A percentile compares a stretch with the other conserved stretches of the same genome.
phyloP scores from a whole-genome alignment of 2,113 vertebrate genomes.

The Ciconia maguari region DNA sequence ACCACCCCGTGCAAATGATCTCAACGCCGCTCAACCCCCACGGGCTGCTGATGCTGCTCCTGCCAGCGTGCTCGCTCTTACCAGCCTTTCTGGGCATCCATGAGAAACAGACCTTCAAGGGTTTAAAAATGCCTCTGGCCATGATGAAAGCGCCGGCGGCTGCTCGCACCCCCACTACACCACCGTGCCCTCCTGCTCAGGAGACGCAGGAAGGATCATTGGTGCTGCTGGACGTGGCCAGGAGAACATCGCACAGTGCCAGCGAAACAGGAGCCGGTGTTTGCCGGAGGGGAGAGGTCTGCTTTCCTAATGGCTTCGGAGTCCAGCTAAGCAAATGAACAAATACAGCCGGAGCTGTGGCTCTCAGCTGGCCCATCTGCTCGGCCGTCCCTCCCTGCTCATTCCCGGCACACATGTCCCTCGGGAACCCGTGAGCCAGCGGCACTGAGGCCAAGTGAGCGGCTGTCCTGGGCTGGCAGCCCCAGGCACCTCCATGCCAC shows the following conservation, averaged over 20 bases:
- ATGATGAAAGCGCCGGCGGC: fast-evolving
- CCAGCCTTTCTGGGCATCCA: not conserved
- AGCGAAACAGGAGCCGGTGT: not conserved
- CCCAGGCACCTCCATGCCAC: not conserved
- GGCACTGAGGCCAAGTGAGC: fast-evolving
- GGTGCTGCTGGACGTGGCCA: fast-evolving
- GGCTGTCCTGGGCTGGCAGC: not conserved
- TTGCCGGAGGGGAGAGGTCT: not conserved
- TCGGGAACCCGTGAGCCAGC: fast-evolving
- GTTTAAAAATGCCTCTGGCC: not conserved
- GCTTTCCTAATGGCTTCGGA: not conserved
- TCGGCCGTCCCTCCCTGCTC: fast-evolving
- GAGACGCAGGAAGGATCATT: fast-evolving
- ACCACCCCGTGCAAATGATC: not conserved
- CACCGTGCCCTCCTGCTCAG: fast-evolving
- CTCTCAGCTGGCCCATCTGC: not conserved
- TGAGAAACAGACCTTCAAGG: not conserved
- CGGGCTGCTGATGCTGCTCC: not conserved
- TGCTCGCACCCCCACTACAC: fast-evolving
- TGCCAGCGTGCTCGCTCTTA: not conserved
- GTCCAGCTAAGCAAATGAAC: not conserved
- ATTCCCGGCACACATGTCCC: fast-evolving
- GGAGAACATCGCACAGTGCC: not conserved
- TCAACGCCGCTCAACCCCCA: not conserved
- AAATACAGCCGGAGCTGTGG: not conserved